phyloP scores from a whole-genome alignment of 2,113 vertebrate genomes.

The Electrona antarctica region DNA sequence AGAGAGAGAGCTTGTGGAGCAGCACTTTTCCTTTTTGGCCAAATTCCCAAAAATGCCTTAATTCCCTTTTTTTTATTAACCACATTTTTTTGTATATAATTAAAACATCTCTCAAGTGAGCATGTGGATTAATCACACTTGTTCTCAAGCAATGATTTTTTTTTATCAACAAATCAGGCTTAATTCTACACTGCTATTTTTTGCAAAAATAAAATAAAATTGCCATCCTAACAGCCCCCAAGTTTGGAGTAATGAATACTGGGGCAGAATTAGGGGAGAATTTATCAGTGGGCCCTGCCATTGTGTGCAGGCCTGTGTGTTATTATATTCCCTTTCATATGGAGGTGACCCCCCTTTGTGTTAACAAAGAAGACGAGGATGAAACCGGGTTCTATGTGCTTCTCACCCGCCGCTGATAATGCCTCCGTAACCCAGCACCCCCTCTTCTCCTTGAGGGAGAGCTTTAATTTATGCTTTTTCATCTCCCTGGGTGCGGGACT shows the following conservation, averaged over 20 bases:
- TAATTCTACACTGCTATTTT: conserved; percentile 48
- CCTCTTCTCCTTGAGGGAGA: conserved; percentile 72
- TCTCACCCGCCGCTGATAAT: conserved; percentile 73
- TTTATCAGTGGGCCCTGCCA: conserved; percentile 72
- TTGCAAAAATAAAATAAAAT: conserved; percentile 17
- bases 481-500: conserved; percentile 72
- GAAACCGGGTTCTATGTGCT: conserved; percentile 76
- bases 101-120: conserved; percentile 84
- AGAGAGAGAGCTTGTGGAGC: conserved; percentile 77
- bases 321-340: conserved; percentile 76
- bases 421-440: conserved; percentile 65
- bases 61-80: conserved; percentile 84
- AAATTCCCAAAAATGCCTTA: conserved; percentile 88
- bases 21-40: conserved; percentile 91
- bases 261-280: conserved; percentile 69
- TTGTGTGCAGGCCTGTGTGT: conserved; percentile 70
- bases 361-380: conserved; percentile 79
- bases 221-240: conserved; percentile 35
- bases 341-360: conserved; percentile 80
- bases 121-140: conserved; percentile 63
- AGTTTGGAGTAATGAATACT: conserved; percentile 52
- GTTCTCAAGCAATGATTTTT: conserved; percentile 43
- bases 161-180: conserved; percentile 54
- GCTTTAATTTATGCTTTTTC: conserved; percentile 80
- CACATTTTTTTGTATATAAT: conserved; percentile 78